phyloP scores from a whole-genome alignment of 1,140 invertebrate species.

The Chrysoperla carnea region DNA sequence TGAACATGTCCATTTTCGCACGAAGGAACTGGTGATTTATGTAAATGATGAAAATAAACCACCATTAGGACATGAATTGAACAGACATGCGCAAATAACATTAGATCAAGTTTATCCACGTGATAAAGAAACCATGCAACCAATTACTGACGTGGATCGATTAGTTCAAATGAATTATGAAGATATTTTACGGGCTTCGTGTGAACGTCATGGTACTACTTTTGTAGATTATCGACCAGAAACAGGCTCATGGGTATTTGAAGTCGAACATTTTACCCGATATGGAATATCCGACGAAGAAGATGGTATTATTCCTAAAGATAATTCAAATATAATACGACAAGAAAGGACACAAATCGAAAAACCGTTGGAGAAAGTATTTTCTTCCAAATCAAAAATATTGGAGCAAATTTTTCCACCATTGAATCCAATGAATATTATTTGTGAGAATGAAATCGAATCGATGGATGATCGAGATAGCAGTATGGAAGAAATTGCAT shows the following conservation, averaged over 20 bases:
- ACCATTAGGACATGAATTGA: conserved; percentile 69
- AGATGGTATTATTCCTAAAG: conserved; percentile 48
- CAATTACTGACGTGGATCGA: conserved; percentile 65
- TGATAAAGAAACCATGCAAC: conserved; percentile 63
- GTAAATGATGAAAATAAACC: conserved; percentile 52
- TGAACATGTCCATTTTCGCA: conserved; percentile 58
- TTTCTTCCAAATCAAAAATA: background rate
- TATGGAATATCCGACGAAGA: conserved; percentile 85
- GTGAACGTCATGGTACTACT: conserved; percentile 67
- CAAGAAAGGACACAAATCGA: conserved; percentile 13
- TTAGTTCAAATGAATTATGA: conserved; percentile 73
- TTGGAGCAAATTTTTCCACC: conserved; percentile 1
- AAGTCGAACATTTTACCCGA: conserved; percentile 92
- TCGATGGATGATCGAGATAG: background rate
- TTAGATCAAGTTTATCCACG: conserved; percentile 88
- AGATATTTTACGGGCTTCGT: conserved; percentile 65
- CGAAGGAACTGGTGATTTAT: conserved; percentile 60
- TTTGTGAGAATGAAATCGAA: background rate
- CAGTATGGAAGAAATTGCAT: background rate
- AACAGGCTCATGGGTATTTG: conserved; percentile 91
- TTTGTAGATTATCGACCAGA: conserved; percentile 91
- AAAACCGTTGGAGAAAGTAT: conserved; percentile 17
- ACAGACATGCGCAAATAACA: conserved; percentile 81
- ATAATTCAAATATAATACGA: background rate
- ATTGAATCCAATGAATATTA: no score